Evolutionary conservation across 2,888 invertebrate species (phyloP), one percentile per base, ranked within the genome.

Genomic region (Catocala nupta): DNA sequence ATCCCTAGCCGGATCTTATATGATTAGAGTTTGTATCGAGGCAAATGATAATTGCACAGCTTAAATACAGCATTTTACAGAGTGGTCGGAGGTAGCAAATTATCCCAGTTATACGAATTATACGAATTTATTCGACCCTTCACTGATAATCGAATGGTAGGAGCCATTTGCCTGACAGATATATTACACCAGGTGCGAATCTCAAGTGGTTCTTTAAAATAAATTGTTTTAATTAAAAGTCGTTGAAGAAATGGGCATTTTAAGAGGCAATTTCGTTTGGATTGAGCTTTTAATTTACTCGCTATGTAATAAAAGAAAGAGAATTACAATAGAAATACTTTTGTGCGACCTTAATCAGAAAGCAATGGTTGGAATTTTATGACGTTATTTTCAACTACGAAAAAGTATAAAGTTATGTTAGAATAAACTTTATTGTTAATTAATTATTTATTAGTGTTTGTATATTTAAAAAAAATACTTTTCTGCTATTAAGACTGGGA

Each of bases 81-180:
- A 65, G 52, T 51, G 58, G 70, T 43, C 64, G 57, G 57, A 67
- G 73, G 77, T 71, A 68, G 64, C 71, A 50, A 72, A 78, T 80
- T 78, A 58, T 16, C 12, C 25, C 1, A 25, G 25, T 45, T 11
- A 11, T 10, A 59, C 70, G 59, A 73, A 77, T 81, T 78, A 74
- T 65, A 68, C 11, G 65, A 73, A 79, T 83, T 82, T 71, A 81
- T 81, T 71, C 47, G 62, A 67, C 63, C 62, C 55, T 69, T 70
- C 44, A 59, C 13, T 25, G 47, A 65, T 68, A 73, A 75, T 80
- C 65, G 66, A 75, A 68, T 59, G 48, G 58, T 51, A 33, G 57
- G 13, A 50, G 54, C 68, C 39, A 50, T 70, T 56, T 55, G 62
- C 49, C 59, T 58, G 66, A 55, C 56, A 66, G 67, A 74, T 69